Base-by-base conservation (phyloP, 2,113 vertebrate genomes). In the Ochotona princeps region DNA sequence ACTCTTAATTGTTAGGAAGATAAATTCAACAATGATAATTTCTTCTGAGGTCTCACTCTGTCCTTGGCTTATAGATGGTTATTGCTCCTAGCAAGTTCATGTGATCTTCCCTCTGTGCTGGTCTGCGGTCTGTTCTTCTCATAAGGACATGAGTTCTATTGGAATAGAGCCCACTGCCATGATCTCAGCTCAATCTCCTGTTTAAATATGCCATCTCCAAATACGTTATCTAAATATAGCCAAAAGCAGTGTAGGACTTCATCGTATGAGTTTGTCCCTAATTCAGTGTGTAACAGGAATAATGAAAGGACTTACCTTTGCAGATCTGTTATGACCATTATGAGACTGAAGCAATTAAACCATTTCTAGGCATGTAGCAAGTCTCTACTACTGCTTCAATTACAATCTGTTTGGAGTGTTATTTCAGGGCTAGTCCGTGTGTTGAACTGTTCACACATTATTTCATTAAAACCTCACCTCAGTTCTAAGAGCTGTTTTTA, bases 331-430 rank as follows among this genome's bases (percentile, higher is more conserved):
- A 32, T n/a, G 13, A 23, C 12, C 21, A 63, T 32, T 12, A 73
- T 21, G 14, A 51, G 13, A 72, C 5, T 38, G 63, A 89, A 70
- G 51, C 49, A 30, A 0, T 70, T 23, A 61, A 78, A 61, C 4
- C 14, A 6, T 72, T 44, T 5, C 20, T 35, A 51, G 32, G 26
- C 18, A 26, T 2, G 20, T 3, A 30, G 12, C 51, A 76, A 61
- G 0, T 26, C 6, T 70, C 13, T 18, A 2, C 18, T 2, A 9
- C 11, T 70, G 11, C n/a, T 49, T 38, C 18, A 4, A 13, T 2
- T 4, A 49, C 6, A 51, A 30, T 3, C 6, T 14, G 32, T 65
- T 65, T 32, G 26, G 72, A 47, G 21, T 49, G 14, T 61, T 12
- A 67, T 35, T 60, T 69, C 69, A 20, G 38, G n/a, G 57, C 10